Evolutionary conservation across 2,113 vertebrate species (phyloP), one percentile per base, ranked within the genome.

Genomic region (Ageneiosus marmoratus): DNA sequence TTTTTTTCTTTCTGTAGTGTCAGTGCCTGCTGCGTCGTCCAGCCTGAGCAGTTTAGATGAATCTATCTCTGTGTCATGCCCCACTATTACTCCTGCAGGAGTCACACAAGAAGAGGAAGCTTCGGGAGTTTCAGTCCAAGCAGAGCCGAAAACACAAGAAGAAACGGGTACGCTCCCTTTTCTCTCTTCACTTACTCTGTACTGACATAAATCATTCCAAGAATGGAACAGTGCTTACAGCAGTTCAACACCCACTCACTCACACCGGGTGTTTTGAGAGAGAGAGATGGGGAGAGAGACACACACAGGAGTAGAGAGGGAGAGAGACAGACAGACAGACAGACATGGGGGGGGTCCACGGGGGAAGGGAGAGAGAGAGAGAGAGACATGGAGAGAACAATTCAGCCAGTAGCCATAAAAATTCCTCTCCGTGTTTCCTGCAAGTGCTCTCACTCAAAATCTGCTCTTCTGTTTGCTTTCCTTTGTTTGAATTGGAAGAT

Each of bases 31-130:
- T 93, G 95, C 89, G 75, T 90, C 89, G 84, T 72, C 95, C 84
- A 92, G 92, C 89, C 92, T 94, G 86, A 93, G 90, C 91, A 95
- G 93, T 87, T 91, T 95, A 89, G 92, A 92, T 29, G 94, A 95
- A 74, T 92, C 94, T 76, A 87, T 95, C 89, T 93, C 95, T 5
- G 88, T 91, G 75, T 95, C 92, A 77, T 92, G 89, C 41, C 89
- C 90, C 79, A 87, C 92, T 10, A 90, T 91, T 37, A 83, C 48
- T 27, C 62, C 82, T 0, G 41, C 77, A 79, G 93, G 93, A 53
- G 92, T 93, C 91, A 89, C 94, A 78, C 91, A 93, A 86, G 93
- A 92, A 92, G 87, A 89, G 84, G 93, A 95, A 87, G 92, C 91
- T 67, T 88, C 95, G 6, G 88, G 91, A 86, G 92, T 86, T 60